Evolutionary conservation across 2,113 vertebrate genomes (phyloP).

Genomic region (Odontesthes bonariensis): DNA sequence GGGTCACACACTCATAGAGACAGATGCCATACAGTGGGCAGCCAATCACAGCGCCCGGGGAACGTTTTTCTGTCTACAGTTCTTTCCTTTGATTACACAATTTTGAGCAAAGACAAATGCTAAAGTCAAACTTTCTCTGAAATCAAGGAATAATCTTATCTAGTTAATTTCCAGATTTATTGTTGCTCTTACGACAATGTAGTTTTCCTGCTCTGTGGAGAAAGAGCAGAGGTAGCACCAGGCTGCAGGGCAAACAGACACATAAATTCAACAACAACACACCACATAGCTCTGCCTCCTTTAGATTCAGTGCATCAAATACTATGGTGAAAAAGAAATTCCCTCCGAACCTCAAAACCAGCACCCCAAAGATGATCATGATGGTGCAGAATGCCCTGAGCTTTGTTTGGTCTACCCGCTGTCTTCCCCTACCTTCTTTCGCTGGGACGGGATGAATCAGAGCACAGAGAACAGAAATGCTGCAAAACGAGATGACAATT

Average conservation of each 20-base stretch:
- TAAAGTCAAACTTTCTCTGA: no score
- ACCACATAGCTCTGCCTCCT: not conserved
- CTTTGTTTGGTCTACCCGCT: not conserved
- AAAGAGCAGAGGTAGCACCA: slow-evolving; percentile 4
- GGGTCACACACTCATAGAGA: no score
- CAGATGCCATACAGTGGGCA: no score
- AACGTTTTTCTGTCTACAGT: no score
- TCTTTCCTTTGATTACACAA: no score
- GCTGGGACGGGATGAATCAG: slow-evolving; percentile 3
- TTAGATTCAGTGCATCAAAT: not conserved
- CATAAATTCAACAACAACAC: not conserved
- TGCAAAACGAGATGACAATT: not conserved
- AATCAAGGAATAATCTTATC: not conserved
- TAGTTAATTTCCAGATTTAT: not conserved
- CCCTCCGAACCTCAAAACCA: slow-evolving; percentile 1
- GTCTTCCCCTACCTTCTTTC: not conserved
- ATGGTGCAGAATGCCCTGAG: slow-evolving; percentile 7
- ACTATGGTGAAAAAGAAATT: not conserved
- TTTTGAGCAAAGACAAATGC: no score
- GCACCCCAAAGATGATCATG: not conserved
- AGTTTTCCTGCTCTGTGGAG: slow-evolving; percentile 5
- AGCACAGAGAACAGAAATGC: not conserved
- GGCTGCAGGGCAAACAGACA: not conserved
- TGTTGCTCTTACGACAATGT: not conserved
- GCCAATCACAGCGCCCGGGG: no score